phyloP scores from a whole-genome alignment of 2,888 invertebrate species.

The Hemicrepidius hirtus region DNA sequence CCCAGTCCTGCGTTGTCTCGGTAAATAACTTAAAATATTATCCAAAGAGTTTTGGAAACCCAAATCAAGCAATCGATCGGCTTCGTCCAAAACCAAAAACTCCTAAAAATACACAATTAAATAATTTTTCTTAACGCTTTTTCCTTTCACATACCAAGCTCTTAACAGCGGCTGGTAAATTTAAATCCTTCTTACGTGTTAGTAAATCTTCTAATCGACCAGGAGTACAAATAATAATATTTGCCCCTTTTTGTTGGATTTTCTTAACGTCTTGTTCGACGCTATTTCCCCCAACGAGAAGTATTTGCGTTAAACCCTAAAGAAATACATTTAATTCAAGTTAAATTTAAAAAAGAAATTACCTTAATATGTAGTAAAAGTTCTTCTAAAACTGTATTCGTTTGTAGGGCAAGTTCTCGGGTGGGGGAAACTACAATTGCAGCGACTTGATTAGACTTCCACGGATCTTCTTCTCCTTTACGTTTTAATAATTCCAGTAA shows the following conservation, averaged over 20 bases:
- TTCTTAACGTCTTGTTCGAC: slow-evolving; percentile 84
- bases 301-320: slow-evolving; percentile 74
- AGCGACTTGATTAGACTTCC: slow-evolving; percentile 86
- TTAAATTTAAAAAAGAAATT: slow-evolving; percentile 60
- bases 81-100: slow-evolving; percentile 95
- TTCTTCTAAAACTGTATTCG: slow-evolving; percentile 78
- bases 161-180: slow-evolving; percentile 83
- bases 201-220: slow-evolving; percentile 93
- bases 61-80: slow-evolving; percentile 93
- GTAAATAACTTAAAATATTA: slow-evolving; percentile 92
- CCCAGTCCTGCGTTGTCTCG: slow-evolving; percentile 95
- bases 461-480: slow-evolving; percentile 76
- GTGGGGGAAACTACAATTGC: slow-evolving; percentile 96
- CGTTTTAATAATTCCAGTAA: slow-evolving; percentile 87
- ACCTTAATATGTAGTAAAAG: slow-evolving; percentile 72
- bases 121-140: not conserved
- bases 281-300: slow-evolving; percentile 89
- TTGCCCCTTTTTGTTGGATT: slow-evolving; percentile 81
- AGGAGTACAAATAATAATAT: slow-evolving; percentile 95
- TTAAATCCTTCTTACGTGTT: slow-evolving; percentile 80
- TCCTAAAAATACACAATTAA: slow-evolving; percentile 80
- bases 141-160: slow-evolving; percentile 77
- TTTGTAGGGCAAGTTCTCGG: slow-evolving; percentile 95
- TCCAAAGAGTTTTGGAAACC: slow-evolving; percentile 92
- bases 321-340: slow-evolving; percentile 45